These are phyloP conservation scores for Melolontha melolontha DNA, from an alignment of 2,888 invertebrate species.

Conservation along the genomic window DNA sequence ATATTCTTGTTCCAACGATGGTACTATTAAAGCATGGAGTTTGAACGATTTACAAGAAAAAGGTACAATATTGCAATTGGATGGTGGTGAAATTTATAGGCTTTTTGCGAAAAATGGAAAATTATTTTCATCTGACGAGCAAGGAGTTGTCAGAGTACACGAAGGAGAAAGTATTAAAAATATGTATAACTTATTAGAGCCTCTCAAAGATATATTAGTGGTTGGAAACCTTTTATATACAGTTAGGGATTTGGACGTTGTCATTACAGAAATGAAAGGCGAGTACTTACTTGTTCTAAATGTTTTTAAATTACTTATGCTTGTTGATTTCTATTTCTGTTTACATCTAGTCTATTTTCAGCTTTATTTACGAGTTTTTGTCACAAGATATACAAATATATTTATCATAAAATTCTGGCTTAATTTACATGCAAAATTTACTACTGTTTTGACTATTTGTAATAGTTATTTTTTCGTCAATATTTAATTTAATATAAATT, in stretches of 20 bases:
- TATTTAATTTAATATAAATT: too few species aligned
- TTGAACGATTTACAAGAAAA: constrained; percentile 64
- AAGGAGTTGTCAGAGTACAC: constrained; percentile 72
- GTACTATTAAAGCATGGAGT: constrained; percentile 72
- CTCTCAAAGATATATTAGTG: constrained; percentile 73
- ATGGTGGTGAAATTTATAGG: constrained; percentile 66
- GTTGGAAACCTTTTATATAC: constrained; percentile 70
- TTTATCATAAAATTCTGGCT: too few species aligned
- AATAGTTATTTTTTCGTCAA: too few species aligned
- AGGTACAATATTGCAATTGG: constrained; percentile 56
- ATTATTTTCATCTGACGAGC: constrained; percentile 73
- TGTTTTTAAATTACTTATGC: too few species aligned
- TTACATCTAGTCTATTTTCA: too few species aligned
- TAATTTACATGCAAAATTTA: too few species aligned
- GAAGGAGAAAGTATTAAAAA: constrained; percentile 68
- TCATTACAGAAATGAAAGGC: constrained; percentile 73
- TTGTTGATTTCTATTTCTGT: too few species aligned
- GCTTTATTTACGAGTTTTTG: too few species aligned
- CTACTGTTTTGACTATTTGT: too few species aligned
- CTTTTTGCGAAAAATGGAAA: constrained; percentile 61
- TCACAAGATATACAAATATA: too few species aligned
- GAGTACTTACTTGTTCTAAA: constrained; percentile 50
- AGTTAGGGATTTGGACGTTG: constrained; percentile 72
- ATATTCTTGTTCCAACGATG: constrained; percentile 76
- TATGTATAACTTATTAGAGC: constrained; percentile 70